A percentile compares a stretch with the other conserved stretches of the same genome.
phyloP scores from a whole-genome alignment of 1,140 invertebrate genomes.

The Eupristina koningsbergeri region DNA sequence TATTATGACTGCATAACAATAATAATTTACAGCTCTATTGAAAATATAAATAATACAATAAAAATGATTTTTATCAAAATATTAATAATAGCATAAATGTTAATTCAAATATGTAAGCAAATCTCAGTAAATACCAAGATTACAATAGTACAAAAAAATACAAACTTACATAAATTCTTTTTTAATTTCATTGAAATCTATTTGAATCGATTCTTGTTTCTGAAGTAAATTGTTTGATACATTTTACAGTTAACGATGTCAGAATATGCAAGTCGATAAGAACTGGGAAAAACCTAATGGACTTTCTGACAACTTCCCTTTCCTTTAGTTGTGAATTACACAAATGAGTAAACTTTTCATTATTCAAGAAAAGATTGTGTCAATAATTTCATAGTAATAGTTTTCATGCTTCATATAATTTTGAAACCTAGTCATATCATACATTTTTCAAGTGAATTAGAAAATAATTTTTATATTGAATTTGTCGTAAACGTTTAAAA shows the following conservation, averaged over 20 bases:
- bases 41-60: constrained; percentile 17
- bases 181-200: not conserved
- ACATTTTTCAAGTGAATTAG: not conserved
- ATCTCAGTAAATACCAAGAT: not conserved
- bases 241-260: not conserved
- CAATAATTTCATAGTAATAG: not conserved
- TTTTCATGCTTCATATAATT: not conserved
- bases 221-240: not conserved
- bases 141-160: not conserved
- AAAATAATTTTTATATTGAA: not conserved
- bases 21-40: constrained; percentile 17
- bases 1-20: constrained; percentile 28
- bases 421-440: not conserved
- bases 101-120: not conserved
- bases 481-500: not conserved
- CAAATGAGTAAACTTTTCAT: not conserved
- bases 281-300: constrained; percentile 24
- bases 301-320: not conserved
- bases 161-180: not conserved
- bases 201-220: not conserved
- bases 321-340: not conserved
- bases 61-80: not conserved
- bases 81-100: not conserved
- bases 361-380: not conserved
- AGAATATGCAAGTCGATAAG: not conserved